A percentile compares a stretch with the other conserved stretches of the same genome.
Conservation (phyloP, 2,797 vertebrate genomes). For the Strix occidentalis region DNA sequence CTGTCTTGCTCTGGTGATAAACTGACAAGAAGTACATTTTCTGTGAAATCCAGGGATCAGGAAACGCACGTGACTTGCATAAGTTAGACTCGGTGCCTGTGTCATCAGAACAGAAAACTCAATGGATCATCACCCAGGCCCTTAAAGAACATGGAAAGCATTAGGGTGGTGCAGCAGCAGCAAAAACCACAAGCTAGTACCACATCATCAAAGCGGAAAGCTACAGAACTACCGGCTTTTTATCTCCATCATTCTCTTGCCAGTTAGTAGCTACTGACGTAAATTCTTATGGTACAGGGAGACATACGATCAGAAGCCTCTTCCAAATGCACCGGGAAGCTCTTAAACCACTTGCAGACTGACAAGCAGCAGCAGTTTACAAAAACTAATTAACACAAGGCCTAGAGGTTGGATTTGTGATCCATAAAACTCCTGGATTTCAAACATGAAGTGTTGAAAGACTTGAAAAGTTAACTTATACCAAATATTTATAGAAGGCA, state of each 20-base stretch:
- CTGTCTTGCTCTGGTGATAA: not conserved
- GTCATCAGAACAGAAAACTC: not conserved
- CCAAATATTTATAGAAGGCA: not conserved
- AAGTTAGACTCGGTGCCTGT: not conserved
- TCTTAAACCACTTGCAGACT: not conserved
- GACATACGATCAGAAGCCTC: not conserved
- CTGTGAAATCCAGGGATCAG: not conserved
- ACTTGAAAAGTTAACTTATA: not conserved
- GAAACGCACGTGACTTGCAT: not conserved
- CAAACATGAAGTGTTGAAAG: not conserved
- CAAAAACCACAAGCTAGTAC: not conserved
- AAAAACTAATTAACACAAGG: not conserved
- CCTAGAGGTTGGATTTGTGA: not conserved
- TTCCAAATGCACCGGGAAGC: not conserved
- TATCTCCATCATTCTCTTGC: not conserved
- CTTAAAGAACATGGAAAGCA: not conserved
- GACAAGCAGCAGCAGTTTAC: not conserved
- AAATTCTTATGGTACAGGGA: not conserved
- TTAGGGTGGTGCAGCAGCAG: not conserved
- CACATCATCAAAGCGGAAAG: rapidly evolving
- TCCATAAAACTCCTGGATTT: not conserved
- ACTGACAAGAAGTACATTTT: not conserved
- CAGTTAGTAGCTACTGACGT: not conserved
- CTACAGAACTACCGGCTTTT: not conserved
- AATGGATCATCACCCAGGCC: not conserved